Evolutionary conservation across 2,113 vertebrate species (phyloP), one percentile per base, ranked within the genome.

Genomic region (Oriolus oriolus): DNA sequence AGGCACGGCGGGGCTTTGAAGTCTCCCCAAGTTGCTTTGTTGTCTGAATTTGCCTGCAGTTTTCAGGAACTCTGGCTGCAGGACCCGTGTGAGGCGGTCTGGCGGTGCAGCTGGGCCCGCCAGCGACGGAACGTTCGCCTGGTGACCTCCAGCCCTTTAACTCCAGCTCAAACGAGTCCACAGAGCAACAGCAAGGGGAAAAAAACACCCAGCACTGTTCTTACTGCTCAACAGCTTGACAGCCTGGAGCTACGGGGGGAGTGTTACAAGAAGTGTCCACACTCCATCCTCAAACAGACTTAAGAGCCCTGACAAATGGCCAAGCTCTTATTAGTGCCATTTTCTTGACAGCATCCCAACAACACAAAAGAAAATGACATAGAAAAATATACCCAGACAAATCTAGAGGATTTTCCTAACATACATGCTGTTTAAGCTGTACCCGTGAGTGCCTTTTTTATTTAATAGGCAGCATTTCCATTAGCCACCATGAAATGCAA

Each of bases 201-300:
- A 50, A 16, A 53, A 47, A 83, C 47, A 60, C 7, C 10, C 54
- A 69, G 73, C 88, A 37, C 49, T 71, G 50, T 12, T 87, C 87
- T 89, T 35, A 86, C 87, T 87, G 77, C 56, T 92, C 65, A 87
- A 91, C 91, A 96, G 90, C 95, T 94, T 96, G 94, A 93, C 87
- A 95, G 89, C 96, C 96, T 52, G 89, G 78, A 96, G 85, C 89
- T 94, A 96, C 15, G 6, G 44, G 45, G 61, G 52, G 65, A 95
- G 94, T 87, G 89, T 91, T 89, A 83, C 4, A 12, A 68, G 65
- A 96, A 96, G 89, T 68, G 89, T 93, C 91, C 95, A 89, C 86
- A 87, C 83, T 95, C 92, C 69, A 89, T 90, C 69, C 95, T 96
- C 86, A 52, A 90, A 83, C 93, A 95, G 96, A 95, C 95, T 96